A percentile compares a stretch with the other conserved stretches of the same genome.
phyloP scores from a whole-genome alignment of 2,797 vertebrate species.

The Neomorphus geoffroyi region DNA sequence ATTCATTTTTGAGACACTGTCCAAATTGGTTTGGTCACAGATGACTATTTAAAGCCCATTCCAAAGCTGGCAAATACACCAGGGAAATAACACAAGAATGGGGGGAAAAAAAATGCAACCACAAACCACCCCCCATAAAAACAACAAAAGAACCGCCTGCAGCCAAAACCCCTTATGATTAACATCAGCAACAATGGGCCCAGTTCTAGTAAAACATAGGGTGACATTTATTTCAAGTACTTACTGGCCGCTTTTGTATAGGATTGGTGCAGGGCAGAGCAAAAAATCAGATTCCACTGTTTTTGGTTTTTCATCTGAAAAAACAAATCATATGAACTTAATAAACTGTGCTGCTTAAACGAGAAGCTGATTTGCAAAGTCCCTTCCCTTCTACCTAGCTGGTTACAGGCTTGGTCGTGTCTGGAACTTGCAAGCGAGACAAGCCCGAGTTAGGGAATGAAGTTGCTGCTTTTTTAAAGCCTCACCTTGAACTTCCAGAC shows the following conservation, averaged over 20 bases:
- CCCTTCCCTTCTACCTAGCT: not conserved
- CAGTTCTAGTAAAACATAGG: not conserved
- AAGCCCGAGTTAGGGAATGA: not conserved
- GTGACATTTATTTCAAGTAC: conserved; percentile 68
- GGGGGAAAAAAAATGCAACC: not conserved
- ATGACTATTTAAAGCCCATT: conserved; percentile 35
- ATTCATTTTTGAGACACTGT: conserved; percentile 62
- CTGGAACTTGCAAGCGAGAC: not conserved
- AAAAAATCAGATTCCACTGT: conserved; percentile 80
- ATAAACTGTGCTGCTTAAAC: not conserved
- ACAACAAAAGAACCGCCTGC: not conserved
- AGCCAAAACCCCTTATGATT: not conserved
- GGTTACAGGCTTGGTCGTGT: not conserved
- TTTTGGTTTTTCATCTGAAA: conserved; percentile 84
- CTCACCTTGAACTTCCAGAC: accelerated
- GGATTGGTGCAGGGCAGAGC: conserved; percentile 87
- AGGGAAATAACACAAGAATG: not conserved
- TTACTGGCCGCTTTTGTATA: conserved; percentile 90
- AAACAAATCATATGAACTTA: conserved; percentile 50
- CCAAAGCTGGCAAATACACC: conserved; percentile 4
- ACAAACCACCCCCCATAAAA: not conserved
- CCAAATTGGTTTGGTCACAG: conserved; percentile 53
- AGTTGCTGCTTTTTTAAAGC: not conserved
- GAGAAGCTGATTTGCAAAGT: not conserved
- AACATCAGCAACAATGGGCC: not conserved